Evolutionary conservation across 2,113 vertebrate species (phyloP).

Genomic region (Balaenoptera acutorostrata): DNA sequence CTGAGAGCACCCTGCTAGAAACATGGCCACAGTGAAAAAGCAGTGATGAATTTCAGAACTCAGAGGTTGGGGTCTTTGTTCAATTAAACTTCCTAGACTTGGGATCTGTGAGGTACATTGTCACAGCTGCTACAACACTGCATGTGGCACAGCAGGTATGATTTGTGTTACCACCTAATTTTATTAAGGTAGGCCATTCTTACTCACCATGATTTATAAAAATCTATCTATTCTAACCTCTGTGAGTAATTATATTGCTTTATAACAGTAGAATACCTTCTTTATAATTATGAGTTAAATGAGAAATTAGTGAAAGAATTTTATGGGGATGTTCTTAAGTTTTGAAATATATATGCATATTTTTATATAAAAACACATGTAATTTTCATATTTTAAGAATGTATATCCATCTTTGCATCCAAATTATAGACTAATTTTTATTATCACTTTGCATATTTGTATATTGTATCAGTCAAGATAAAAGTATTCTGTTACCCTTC

Average conservation of each 20-base stretch:
- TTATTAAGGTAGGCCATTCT: too few species aligned
- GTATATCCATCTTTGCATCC: background rate
- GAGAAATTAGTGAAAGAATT: background rate
- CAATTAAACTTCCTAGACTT: too few species aligned
- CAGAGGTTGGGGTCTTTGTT: too few species aligned
- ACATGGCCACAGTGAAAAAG: too few species aligned
- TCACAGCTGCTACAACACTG: too few species aligned
- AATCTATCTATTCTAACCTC: background rate
- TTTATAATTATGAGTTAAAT: background rate
- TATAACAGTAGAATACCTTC: background rate
- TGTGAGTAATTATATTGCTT: background rate
- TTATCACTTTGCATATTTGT: background rate
- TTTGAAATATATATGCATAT: background rate
- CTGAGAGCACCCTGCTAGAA: too few species aligned
- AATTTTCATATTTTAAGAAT: slow-evolving; percentile 1
- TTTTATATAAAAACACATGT: background rate
- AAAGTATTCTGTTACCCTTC: too few species aligned
- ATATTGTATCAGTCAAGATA: too few species aligned
- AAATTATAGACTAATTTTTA: slow-evolving; percentile 15
- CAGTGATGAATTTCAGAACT: too few species aligned
- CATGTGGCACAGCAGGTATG: too few species aligned
- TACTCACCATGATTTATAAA: background rate
- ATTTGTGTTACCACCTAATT: too few species aligned
- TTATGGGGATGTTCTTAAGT: background rate
- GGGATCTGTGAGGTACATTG: too few species aligned